A percentile compares a stretch with the other conserved stretches of the same genome.
Evolutionary conservation across 1,140 invertebrate species (phyloP).

Genomic region (Zaprionus camerounensis): DNA sequence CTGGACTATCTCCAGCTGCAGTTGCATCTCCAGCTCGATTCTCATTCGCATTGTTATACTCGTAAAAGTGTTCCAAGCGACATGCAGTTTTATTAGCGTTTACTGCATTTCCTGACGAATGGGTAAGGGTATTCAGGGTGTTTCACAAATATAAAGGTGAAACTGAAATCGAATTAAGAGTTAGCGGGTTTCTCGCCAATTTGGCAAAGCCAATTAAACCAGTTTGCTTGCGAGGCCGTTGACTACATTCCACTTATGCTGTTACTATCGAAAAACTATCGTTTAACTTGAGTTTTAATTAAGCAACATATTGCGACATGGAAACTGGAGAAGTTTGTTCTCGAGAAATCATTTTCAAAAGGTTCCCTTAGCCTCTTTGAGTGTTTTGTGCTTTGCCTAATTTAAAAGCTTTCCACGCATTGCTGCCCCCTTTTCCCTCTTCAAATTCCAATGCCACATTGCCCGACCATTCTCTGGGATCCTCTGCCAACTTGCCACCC

Average conservation of each 20-base stretch:
- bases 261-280: constrained; percentile 3
- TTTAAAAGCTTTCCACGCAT: constrained; percentile 31
- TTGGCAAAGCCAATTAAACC: background rate
- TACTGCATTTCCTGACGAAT: constrained; percentile 77
- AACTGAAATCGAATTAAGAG: constrained; percentile 14
- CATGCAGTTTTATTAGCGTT: constrained; percentile 81
- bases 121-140: constrained; percentile 14
- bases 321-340: background rate
- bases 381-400: constrained; percentile 13
- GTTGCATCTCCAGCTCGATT: constrained; percentile 15
- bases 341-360: background rate
- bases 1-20: background rate
- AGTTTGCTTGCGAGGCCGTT: background rate
- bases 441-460: constrained; percentile 62
- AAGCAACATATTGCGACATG: background rate
- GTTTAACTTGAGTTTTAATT: background rate
- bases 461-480: constrained; percentile 21
- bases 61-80: constrained; percentile 68
- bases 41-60: constrained; percentile 17
- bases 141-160: constrained; percentile 37
- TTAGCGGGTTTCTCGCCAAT: background rate
- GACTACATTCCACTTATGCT: background rate
- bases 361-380: background rate
- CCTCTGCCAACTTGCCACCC: background rate
- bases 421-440: constrained; percentile 16